Percentiles rank a stretch among this genome's conserved stretches.
Evolutionary conservation across 1,140 invertebrate species (phyloP).

Genomic region (Rhizoglyphus robini): DNA sequence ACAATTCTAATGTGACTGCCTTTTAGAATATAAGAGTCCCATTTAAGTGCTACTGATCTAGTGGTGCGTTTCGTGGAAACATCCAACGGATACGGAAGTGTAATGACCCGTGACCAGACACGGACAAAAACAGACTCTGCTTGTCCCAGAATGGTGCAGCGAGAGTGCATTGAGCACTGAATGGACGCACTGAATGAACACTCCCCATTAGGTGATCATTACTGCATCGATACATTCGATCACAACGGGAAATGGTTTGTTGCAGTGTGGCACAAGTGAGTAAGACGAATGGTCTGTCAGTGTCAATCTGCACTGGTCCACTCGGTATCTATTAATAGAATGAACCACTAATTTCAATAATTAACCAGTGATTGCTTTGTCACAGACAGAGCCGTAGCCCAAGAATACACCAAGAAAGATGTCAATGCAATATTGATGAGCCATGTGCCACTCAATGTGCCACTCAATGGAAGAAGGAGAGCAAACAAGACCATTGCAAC

Average conservation of each 20-base stretch:
- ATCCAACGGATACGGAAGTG: conserved; percentile 8
- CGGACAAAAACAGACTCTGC: no score
- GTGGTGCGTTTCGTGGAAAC: neutral
- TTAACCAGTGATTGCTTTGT: conserved; percentile 5
- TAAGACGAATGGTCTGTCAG: neutral
- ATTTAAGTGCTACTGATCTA: no score
- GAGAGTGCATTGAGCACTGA: no score
- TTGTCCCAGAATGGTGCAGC: no score
- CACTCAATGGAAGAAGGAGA: no score
- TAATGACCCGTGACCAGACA: conserved; percentile 14
- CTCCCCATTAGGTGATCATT: no score
- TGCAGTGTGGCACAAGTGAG: no score
- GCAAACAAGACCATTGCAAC: neutral
- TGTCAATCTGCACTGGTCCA: neutral
- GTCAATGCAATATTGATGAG: conserved; percentile 11
- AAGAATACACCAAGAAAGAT: neutral
- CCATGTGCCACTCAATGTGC: no score
- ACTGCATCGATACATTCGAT: no score
- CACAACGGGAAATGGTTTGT: no score
- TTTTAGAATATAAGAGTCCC: no score
- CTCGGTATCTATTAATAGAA: neutral
- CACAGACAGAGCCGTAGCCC: neutral
- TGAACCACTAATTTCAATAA: conserved; percentile 2
- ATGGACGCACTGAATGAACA: neutral
- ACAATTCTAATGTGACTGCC: no score